Conservation (phyloP, 2,888 invertebrate species). For the Salticus scenicus region DNA sequence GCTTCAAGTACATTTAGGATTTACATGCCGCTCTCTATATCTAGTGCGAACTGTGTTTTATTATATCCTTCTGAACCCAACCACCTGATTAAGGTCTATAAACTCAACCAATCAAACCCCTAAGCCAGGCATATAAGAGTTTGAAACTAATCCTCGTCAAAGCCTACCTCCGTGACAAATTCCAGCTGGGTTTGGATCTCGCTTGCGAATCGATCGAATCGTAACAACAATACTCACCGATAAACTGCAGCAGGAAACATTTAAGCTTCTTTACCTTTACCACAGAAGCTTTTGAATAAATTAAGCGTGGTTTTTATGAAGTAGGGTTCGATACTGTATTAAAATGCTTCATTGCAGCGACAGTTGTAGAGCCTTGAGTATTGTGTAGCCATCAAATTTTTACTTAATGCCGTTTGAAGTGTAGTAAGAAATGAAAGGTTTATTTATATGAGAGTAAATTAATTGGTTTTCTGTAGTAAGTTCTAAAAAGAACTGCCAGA, state of each 20-base stretch:
- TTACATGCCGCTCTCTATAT: too few species aligned
- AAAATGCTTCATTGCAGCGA: neutral
- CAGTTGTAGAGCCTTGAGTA: neutral
- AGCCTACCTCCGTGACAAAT: conserved; percentile 29
- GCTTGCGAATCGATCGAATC: conserved; percentile 9
- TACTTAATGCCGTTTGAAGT: neutral
- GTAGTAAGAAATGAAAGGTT: too few species aligned
- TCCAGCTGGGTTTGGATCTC: conserved; percentile 39
- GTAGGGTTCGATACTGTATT: neutral
- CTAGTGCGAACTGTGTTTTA: neutral
- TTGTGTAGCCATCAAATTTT: neutral
- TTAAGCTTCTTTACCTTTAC: conserved; percentile 42
- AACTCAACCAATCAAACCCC: conserved; percentile 1
- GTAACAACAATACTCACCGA: conserved; percentile 38
- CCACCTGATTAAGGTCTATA: conserved; percentile 8
- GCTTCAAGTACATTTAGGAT: too few species aligned
- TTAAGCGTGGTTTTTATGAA: conserved; percentile 42
- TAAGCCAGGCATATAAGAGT: conserved; percentile 8
- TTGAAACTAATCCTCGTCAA: conserved; percentile 53
- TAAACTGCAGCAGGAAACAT: conserved; percentile 54
- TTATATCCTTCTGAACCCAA: neutral
- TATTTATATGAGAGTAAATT: too few species aligned
- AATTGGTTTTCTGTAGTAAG: too few species aligned
- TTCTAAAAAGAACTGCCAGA: too few species aligned
- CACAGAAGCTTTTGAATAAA: conserved; percentile 58